Base-by-base conservation (phyloP, 2,888 invertebrate species). In the Zootermopsis nevadensis region DNA sequence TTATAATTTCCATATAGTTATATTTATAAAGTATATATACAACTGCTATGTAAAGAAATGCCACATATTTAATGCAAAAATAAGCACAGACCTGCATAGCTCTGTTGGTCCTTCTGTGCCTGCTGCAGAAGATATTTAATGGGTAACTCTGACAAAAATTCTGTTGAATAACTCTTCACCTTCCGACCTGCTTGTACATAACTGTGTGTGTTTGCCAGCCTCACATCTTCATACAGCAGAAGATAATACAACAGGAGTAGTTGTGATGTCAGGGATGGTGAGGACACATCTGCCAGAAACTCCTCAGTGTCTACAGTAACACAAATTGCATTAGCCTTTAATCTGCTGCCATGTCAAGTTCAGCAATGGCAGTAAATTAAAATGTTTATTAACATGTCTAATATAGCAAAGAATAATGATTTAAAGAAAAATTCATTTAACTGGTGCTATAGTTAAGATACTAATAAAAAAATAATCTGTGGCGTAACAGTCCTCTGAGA, bases 71-170 rank as follows among this genome's bases (percentile, higher is more conserved):
- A 12, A 48, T 69, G 31, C 15, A 69, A 27, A n/a, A 76, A 15
- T 48, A 48, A 30, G 1, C 33, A 66, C 42, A 77, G 86, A 88
- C 88, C 91, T 48, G 96, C 96, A 89, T 97, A 98, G 86, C 95
- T 95, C 89, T 95, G 94, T 89, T 98, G 98, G 88, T 97, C 95
- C 87, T 95, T 95, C 89, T 98, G 98, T 0, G 98, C 98, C 89
- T 97, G 95, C 88, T 98, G 97, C 42, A 99, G 90, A 79, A 99
- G 91, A 91, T 97, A 98, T 88, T 98, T 98, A 81, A 99, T 96
- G 0, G 99, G 99, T 69, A 99, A 91, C 88, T 97, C 96, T 0
- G 97, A 95, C 85, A 98, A 91, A 87, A 99, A 96, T 86, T 96
- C 95, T 3, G 95, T 93, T 0, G 97, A 95, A 88, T 98, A 98